Evolutionary conservation across 1,140 invertebrate genomes (phyloP), one percentile per base, ranked within the genome.

Genomic region (Drosophila pseudoananassae): DNA sequence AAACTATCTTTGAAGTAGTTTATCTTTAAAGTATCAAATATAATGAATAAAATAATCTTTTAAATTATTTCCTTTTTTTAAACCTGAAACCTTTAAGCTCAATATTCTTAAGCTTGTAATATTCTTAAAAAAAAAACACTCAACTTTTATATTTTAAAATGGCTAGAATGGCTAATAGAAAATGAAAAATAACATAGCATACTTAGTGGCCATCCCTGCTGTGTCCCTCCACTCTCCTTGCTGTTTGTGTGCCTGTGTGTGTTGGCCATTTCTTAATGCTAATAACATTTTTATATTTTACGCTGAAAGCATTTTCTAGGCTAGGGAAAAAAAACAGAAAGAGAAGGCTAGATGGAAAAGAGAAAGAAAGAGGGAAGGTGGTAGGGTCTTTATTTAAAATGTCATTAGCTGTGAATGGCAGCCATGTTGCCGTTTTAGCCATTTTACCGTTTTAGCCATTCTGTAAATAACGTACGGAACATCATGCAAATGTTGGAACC

Each of bases 401-500:
- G 76, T 76, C 84, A 88, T 88, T 88, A 88, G 78, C 78, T 69
- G 70, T 59, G 66, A 66, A 72, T 78, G 82, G 75, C 70, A 87
- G 83, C 64, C 78, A 73, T 88, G 83, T 79, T 88, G 79, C 57
- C 81, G 81, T 75, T 78, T 87, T 70, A 75, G 72, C 68, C 72
- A 88, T 20, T 20, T 79, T 88, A 76, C 57, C 81, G 81, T 75
- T 78, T 87, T 70, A 75, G 72, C 68, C 72, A 88, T 89, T 79
- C 68, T 64, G 76, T 77, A 76, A 88, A 88, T 76, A 89, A 75
- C 59, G 71, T 36, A 53, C 71, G 33, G 31, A 65, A 77, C 76
- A 68, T 88, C 68, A 88, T 83, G 83, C 76, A 88, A 88, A 89
- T 89, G 83, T 74, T 88, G 56, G 77, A 88, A 79, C 76, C 84